Base-by-base conservation (phyloP, 2,797 vertebrate species). In the Acanthurus tractus region DNA sequence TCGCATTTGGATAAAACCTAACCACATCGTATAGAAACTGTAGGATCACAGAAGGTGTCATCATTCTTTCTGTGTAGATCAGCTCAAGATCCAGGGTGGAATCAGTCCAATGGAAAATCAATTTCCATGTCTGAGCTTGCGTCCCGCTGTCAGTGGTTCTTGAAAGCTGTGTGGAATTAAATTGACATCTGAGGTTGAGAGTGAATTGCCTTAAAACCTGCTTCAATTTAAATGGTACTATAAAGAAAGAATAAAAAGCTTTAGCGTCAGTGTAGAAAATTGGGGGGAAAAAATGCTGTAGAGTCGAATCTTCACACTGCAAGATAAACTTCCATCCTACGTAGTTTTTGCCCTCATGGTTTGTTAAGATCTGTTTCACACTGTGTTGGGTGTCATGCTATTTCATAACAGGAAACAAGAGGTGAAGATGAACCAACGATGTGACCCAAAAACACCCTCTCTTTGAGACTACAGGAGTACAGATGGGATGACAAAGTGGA, bases 361-460 rank as follows among this genome's bases (percentile, higher is more conserved):
- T 89, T 87, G 83, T 82, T 66, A 78, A 88, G 87, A 85, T 87
- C 77, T 79, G 65, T 76, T 83, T 85, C 79, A 67, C 75, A 83
- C 74, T 66, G 63, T 74, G 67, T 70, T 8, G 55, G 67, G 71
- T 74, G 74, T 89, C 82, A 52, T 59, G 63, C 58, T 79, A 70
- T 92, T 92, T 93, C 90, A 90, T 86, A 94, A 94, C 91, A 93
- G 92, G 90, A 94, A 92, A 85, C 85, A 79, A 77, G 81, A 85
- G 80, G 84, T 74, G 88, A 81, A 70, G 86, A 89, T 83, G 69
- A 92, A 84, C 72, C 52, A 76, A 69, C 64, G 23, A 70, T 64
- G 65, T 90, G 88, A 83, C 79, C 86, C 71, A 42, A 70, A 88
- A 80, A 78, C 77, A 78, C 63, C 53, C 69, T 81, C 76, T 78